A percentile compares a stretch with the other conserved stretches of the same genome.
Evolutionary conservation across 2,888 invertebrate species (phyloP).

Genomic region (Junonia oenone): DNA sequence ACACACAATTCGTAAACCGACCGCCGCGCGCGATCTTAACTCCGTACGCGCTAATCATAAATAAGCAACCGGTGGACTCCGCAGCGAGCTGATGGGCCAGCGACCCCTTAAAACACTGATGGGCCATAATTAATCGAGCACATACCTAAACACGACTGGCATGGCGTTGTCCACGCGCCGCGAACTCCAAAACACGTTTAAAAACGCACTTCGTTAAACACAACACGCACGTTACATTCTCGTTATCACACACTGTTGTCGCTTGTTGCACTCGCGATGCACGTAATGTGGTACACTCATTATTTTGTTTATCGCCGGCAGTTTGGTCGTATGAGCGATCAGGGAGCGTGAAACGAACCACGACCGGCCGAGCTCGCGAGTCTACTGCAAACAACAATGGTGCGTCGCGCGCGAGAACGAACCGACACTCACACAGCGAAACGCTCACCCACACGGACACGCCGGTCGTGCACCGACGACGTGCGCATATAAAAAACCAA

Average conservation of each 20-base stretch:
- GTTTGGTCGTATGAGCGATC: constrained; percentile 49
- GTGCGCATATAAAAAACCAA: constrained; percentile 74
- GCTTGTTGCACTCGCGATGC: constrained; percentile 73
- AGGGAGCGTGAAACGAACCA: constrained; percentile 47
- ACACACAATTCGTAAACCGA: constrained; percentile 10
- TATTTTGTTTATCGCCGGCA: constrained; percentile 75
- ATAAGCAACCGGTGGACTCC: constrained; percentile 11
- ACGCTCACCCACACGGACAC: constrained; percentile 47
- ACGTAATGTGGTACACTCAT: constrained; percentile 70
- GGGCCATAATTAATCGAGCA: constrained; percentile 72
- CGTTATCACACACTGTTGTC: constrained; percentile 75
- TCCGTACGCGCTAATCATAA: constrained; percentile 1
- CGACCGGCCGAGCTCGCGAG: constrained; percentile 60
- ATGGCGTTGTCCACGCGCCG: constrained; percentile 67
- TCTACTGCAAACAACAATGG: constrained; percentile 70
- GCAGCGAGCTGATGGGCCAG: constrained; percentile 44
- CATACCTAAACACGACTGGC: constrained; percentile 75
- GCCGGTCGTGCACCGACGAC: constrained; percentile 58
- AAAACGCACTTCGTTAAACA: constrained; percentile 64
- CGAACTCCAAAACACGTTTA: constrained; percentile 64
- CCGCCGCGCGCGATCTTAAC: constrained; percentile 2
- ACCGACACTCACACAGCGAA: constrained; percentile 51
- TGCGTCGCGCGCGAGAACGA: constrained; percentile 63
- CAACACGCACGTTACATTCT: constrained; percentile 73
- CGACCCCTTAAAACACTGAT: constrained; percentile 64